Base-by-base conservation (phyloP, 2,113 vertebrate genomes). In the Hoplias malabaricus region DNA sequence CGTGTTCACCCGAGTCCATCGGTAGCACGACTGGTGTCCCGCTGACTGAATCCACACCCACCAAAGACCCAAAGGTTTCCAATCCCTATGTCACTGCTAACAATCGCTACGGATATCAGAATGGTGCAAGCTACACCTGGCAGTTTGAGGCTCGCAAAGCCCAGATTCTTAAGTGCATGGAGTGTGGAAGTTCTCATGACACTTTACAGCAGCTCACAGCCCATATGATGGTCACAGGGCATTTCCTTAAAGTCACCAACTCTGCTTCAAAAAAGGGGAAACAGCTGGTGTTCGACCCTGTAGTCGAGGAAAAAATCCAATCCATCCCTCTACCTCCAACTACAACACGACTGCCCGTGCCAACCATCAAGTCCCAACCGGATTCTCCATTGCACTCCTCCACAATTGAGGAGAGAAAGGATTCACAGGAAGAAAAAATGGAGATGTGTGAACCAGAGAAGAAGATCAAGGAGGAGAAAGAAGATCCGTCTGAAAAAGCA, bases 171-270 rank as follows among this genome's bases (percentile, higher is more conserved):
- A 99, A 99, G 89, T 99, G 98, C 88, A 99, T 99, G 98, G 98
- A 99, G 84, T 99, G 98, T 2, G 98, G 98, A 75, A 99, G 98
- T 88, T 99, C 97, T 38, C 98, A 99, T 31, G 98, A 99, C 77
- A 98, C 98, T 67, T 87, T 99, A 90, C 97, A 99, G 82, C 98
- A 99, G 87, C 94, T 99, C 79, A 99, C 98, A 0, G 96, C 98
- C 81, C 98, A 99, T 85, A 99, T 99, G 98, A 99, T 99, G 98
- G 97, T 99, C 86, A 99, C 98, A 0, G 98, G 98, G 76, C 98
- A 99, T 88, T 99, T 99, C 87, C 84, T 99, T 50, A 99, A 99
- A 89, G 98, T 99, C 71, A 99, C 98, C 16, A 98, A 96, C 84
- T 96, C 97, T 10, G 96, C 97, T 68, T 98, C 97, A 75, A 99